Evolutionary conservation across 2,888 invertebrate genomes (phyloP).

Genomic region (Malthinus flaveolus): DNA sequence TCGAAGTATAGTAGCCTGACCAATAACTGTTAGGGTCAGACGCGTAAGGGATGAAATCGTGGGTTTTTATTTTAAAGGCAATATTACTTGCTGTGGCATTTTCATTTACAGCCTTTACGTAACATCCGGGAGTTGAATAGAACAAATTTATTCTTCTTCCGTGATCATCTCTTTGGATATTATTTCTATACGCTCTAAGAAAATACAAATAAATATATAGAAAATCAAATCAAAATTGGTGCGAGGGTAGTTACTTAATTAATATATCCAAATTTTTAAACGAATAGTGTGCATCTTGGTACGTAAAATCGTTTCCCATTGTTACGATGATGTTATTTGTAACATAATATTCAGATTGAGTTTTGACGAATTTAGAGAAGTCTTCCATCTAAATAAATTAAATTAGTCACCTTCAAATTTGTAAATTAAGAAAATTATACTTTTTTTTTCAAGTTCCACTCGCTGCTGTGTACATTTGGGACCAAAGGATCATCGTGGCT

Average conservation of each 20-base stretch:
- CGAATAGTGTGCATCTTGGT: constrained; percentile 76
- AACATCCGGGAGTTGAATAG: constrained; percentile 83
- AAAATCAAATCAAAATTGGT: no score
- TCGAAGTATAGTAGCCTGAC: constrained; percentile 70
- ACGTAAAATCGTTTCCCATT: constrained; percentile 93
- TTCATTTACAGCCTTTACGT: constrained; percentile 68
- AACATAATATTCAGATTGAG: constrained; percentile 61
- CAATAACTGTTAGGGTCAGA: constrained; percentile 68
- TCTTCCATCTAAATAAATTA: constrained; percentile 42
- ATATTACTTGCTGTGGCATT: constrained; percentile 45
- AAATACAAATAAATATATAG: no score
- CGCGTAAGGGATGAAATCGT: constrained; percentile 71
- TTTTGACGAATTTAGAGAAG: constrained; percentile 61
- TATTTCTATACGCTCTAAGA: background rate
- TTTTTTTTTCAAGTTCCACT: constrained; percentile 58
- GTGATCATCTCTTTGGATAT: background rate
- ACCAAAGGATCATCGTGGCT: constrained; percentile 61
- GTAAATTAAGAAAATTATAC: constrained; percentile 8
- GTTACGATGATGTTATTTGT: constrained; percentile 81
- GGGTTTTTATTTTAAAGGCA: constrained; percentile 54
- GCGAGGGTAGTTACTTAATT: no score
- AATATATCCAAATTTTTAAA: constrained; percentile 72
- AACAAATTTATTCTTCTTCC: constrained; percentile 66
- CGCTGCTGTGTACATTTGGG: constrained; percentile 58
- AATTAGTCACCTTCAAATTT: no score